A percentile compares a stretch with the other conserved stretches of the same genome.
Evolutionary conservation across 2,888 invertebrate genomes (phyloP).

Genomic region (Heteropelma amictum): DNA sequence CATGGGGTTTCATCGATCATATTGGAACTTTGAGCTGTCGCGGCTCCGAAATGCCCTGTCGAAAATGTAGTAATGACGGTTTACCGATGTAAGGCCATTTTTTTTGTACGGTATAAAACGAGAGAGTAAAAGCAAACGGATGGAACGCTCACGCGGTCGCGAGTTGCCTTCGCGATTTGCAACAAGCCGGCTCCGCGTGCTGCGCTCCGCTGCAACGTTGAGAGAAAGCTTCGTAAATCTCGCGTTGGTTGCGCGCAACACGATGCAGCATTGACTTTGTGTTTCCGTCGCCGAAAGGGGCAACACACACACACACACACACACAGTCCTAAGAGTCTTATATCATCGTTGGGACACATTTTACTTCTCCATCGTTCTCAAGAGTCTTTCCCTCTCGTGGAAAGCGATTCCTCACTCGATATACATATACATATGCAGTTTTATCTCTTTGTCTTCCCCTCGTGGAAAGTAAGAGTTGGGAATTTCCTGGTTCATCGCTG

Average conservation of each 20-base stretch:
- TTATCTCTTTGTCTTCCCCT: background rate
- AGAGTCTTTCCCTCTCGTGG: constrained; percentile 20
- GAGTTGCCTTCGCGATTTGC: constrained; percentile 58
- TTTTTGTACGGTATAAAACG: too few species aligned
- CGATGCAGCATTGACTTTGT: constrained; percentile 56
- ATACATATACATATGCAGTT: background rate
- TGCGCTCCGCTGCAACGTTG: background rate
- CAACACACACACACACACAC: background rate
- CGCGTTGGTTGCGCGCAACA: constrained; percentile 25
- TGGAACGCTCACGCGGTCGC: constrained; percentile 53
- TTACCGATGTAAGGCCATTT: too few species aligned
- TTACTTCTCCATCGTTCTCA: constrained; percentile 26
- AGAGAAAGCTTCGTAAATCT: constrained; percentile 73
- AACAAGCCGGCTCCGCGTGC: constrained; percentile 55
- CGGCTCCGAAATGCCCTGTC: too few species aligned
- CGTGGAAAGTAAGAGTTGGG: constrained; percentile 68
- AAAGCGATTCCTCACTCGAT: constrained; percentile 5
- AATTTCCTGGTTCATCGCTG: constrained; percentile 46
- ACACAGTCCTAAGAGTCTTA: constrained; percentile 60
- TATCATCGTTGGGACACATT: constrained; percentile 61
- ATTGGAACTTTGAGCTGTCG: too few species aligned
- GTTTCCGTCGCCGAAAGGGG: constrained; percentile 47
- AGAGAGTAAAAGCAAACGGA: constrained; percentile 47
- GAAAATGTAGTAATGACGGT: too few species aligned
- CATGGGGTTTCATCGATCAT: too few species aligned